Conservation (phyloP, 2,888 invertebrate genomes). For the Steinernema scapterisci region DNA sequence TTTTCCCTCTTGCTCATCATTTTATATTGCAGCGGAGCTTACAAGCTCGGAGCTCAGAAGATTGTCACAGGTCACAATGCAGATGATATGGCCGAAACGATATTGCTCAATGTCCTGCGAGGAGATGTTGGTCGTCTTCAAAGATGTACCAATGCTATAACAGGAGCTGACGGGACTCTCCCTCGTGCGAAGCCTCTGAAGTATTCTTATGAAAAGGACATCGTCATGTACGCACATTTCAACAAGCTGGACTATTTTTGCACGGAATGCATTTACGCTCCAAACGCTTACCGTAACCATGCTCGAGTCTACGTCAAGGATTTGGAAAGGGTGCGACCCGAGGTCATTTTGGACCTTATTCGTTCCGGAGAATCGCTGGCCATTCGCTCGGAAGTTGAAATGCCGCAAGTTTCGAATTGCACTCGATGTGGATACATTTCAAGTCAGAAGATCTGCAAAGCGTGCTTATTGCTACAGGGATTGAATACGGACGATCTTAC, state of each 20-base stretch:
- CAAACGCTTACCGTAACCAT: constrained; percentile 87
- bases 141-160: constrained; percentile 82
- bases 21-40: constrained; percentile 88
- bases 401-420: constrained; percentile 73
- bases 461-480: constrained; percentile 91
- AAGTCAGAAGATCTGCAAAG: constrained; percentile 94
- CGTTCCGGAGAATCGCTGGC: constrained; percentile 76
- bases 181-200: constrained; percentile 64
- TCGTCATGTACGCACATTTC: constrained; percentile 87
- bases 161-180: constrained; percentile 57
- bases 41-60: constrained; percentile 83
- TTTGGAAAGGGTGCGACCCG: constrained; percentile 88
- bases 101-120: constrained; percentile 75
- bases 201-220: constrained; percentile 77
- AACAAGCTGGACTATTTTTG: constrained; percentile 95
- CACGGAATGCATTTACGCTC: constrained; percentile 97
- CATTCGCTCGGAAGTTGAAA: constrained; percentile 80
- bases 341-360: constrained; percentile 69
- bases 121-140: constrained; percentile 92
- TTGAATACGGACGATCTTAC: constrained; percentile 86
- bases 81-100: constrained; percentile 94
- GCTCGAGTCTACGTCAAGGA: constrained; percentile 80
- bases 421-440: constrained; percentile 80
- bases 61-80: constrained; percentile 83
- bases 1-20: background rate